Conservation (phyloP, 1,140 invertebrate species). For the Philopotamus ludificatus region DNA sequence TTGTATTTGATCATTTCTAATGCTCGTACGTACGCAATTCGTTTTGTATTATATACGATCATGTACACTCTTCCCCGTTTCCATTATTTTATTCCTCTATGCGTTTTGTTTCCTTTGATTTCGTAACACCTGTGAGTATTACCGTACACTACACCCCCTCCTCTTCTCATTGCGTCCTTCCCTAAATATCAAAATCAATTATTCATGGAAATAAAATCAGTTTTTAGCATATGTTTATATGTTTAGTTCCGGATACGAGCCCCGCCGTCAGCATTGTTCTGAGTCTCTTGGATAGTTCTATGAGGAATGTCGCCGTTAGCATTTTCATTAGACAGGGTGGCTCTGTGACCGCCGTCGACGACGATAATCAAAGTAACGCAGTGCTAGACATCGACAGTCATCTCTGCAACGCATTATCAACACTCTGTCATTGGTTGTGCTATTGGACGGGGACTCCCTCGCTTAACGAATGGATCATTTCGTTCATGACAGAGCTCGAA, state of each 20-base stretch:
- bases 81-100: too few species aligned
- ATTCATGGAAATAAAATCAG: too few species aligned
- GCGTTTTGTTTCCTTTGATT: too few species aligned
- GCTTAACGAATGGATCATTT: slow-evolving; percentile 28
- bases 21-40: slow-evolving; percentile 12
- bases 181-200: too few species aligned
- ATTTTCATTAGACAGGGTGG: slow-evolving; percentile 14
- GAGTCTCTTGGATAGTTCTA: slow-evolving; percentile 10
- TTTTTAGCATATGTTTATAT: too few species aligned
- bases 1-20: slow-evolving; percentile 27
- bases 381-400: too few species aligned
- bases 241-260: slow-evolving; percentile 13
- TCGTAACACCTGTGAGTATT: too few species aligned
- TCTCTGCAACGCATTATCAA: slow-evolving; percentile 19
- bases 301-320: slow-evolving; percentile 19
- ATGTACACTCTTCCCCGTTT: too few species aligned
- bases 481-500: slow-evolving; percentile 32
- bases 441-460: slow-evolving; percentile 30
- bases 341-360: not conserved
- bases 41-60: too few species aligned
- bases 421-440: slow-evolving; percentile 36
- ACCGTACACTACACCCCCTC: too few species aligned
- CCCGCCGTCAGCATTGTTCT: slow-evolving; percentile 29
- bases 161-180: too few species aligned
- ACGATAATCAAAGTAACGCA: too few species aligned